These are phyloP conservation scores for Thymelicus lineola DNA, from an alignment of 2,888 invertebrate species.

Conservation along the genomic window DNA sequence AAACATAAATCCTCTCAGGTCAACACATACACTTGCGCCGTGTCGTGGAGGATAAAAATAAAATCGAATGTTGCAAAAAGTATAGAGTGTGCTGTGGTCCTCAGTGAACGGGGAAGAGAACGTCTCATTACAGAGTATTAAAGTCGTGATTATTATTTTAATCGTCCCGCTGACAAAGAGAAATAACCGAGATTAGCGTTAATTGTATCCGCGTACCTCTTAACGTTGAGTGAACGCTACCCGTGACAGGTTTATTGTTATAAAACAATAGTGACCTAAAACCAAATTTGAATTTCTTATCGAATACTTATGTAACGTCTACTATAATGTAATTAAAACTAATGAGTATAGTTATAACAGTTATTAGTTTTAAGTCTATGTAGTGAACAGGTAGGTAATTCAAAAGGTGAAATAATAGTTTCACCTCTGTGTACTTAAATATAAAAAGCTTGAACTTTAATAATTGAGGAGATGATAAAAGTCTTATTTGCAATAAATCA, in stretches of 20 bases:
- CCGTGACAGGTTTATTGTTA: conserved; percentile 20
- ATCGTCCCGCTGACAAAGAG: conserved; percentile 74
- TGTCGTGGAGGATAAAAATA: too few relatives aligned
- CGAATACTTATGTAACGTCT: background rate
- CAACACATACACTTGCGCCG: too few relatives aligned
- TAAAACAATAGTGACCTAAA: conserved; percentile 2
- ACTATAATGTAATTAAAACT: too few relatives aligned
- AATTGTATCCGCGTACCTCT: conserved; percentile 60
- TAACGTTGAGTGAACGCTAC: conserved; percentile 21
- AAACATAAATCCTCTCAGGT: too few relatives aligned
- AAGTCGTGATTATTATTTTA: conserved; percentile 80
- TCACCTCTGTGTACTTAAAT: too few relatives aligned
- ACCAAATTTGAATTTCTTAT: background rate
- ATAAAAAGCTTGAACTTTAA: too few relatives aligned
- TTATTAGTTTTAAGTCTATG: too few relatives aligned
- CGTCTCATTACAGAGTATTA: conserved; percentile 67
- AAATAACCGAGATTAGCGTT: conserved; percentile 65
- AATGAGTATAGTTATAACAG: too few relatives aligned
- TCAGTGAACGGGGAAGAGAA: conserved; percentile 57
- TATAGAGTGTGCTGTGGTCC: conserved; percentile 39
- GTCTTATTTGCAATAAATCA: too few relatives aligned
- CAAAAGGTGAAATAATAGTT: too few relatives aligned
- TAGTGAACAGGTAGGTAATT: too few relatives aligned
- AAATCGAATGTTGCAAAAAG: background rate
- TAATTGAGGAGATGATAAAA: too few relatives aligned